Evolutionary conservation across 1,140 invertebrate species (phyloP).

Genomic region (Drosophila leontia): DNA sequence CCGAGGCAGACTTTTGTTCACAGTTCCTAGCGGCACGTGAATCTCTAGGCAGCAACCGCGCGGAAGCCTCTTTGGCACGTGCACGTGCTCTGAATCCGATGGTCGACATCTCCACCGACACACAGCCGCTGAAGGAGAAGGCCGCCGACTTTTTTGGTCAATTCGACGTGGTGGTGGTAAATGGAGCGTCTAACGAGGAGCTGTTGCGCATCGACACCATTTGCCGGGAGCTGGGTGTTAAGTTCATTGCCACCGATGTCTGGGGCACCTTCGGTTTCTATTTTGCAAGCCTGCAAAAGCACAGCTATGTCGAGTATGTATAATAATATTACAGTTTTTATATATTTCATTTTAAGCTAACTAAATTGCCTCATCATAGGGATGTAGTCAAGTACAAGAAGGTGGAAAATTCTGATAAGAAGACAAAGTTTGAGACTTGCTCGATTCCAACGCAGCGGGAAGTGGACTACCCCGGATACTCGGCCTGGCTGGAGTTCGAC

Average conservation of each 20-base stretch:
- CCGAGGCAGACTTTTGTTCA: constrained; percentile 90
- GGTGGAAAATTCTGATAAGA: constrained; percentile 86
- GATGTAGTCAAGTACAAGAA: constrained; percentile 87
- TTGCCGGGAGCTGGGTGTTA: constrained; percentile 92
- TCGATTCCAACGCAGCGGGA: constrained; percentile 85
- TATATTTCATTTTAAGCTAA: no score
- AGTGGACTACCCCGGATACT: constrained; percentile 89
- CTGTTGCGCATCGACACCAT: constrained; percentile 91
- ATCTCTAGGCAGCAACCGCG: constrained; percentile 91
- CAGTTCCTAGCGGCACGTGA: constrained; percentile 92
- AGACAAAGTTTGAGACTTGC: constrained; percentile 86
- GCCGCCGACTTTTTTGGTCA: constrained; percentile 90
- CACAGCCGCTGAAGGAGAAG: constrained; percentile 87
- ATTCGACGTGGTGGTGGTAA: constrained; percentile 95
- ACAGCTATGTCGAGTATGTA: constrained; percentile 94
- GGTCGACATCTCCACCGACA: constrained; percentile 93
- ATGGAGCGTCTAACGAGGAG: constrained; percentile 89
- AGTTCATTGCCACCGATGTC: constrained; percentile 96
- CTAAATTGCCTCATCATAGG: constrained; percentile 43
- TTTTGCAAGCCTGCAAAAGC: constrained; percentile 94
- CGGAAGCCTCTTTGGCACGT: constrained; percentile 91
- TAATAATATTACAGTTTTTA: no score
- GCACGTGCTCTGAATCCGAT: constrained; percentile 96
- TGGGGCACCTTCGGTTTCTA: constrained; percentile 97
- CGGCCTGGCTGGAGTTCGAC: constrained; percentile 89